Conservation (phyloP, 2,113 vertebrate genomes). For the Lophura nycthemera region DNA sequence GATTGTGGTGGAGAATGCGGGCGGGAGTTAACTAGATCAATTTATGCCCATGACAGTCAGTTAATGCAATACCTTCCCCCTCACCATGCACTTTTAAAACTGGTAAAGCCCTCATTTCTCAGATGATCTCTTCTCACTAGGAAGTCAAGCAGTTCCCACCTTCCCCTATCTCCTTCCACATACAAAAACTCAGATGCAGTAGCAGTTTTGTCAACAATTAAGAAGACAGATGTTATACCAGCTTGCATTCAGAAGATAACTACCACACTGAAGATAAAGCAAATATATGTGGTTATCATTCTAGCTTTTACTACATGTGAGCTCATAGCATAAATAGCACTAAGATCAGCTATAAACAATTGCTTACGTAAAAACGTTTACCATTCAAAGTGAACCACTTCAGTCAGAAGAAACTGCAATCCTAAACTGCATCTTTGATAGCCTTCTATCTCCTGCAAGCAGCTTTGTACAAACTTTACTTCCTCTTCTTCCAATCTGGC, state of each 20-base stretch:
- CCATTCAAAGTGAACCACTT: constrained; percentile 76
- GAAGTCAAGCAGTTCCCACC: background rate
- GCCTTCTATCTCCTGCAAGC: constrained; percentile 55
- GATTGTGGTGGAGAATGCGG: no score
- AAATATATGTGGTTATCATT: background rate
- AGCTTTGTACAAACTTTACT: constrained; percentile 55
- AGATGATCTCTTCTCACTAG: background rate
- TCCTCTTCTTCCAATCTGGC: constrained; percentile 66
- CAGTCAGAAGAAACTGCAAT: constrained; percentile 70
- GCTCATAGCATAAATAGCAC: background rate
- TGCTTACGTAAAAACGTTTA: constrained; percentile 29
- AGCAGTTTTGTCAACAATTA: constrained; percentile 15
- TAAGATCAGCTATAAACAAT: background rate
- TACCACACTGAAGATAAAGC: background rate
- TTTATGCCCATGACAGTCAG: background rate
- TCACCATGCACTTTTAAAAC: background rate
- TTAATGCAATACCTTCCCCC: background rate
- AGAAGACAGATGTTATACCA: background rate
- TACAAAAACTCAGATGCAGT: background rate
- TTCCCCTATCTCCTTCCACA: background rate
- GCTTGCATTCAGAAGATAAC: background rate
- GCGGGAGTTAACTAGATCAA: no score
- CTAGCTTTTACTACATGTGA: background rate
- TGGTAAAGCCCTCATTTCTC: background rate
- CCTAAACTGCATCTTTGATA: constrained; percentile 57